Percentiles rank a stretch among this genome's conserved stretches.
Conservation (phyloP, 2,888 invertebrate species). For the Sarcophaga rosellei region DNA sequence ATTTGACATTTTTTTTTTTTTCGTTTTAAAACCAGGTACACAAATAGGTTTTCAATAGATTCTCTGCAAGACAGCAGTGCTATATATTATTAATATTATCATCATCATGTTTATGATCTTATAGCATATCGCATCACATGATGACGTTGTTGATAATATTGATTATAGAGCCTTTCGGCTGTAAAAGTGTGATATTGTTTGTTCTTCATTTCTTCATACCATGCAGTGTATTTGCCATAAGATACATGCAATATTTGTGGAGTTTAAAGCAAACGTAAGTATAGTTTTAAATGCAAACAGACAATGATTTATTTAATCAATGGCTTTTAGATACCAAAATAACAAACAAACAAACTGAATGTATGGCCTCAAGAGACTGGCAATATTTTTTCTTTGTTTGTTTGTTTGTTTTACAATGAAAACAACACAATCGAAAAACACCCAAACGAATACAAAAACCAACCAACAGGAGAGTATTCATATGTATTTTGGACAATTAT, state of each 20-base stretch:
- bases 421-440: neutral
- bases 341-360: neutral
- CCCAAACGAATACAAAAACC: no score
- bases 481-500: slow-evolving; percentile 14
- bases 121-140: slow-evolving; percentile 4
- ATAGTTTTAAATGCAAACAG: slow-evolving; percentile 7
- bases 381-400: neutral
- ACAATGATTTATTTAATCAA: slow-evolving; percentile 52
- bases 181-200: slow-evolving; percentile 57
- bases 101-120: slow-evolving; percentile 2
- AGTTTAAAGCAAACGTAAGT: neutral
- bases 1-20: neutral
- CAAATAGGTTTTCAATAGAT: slow-evolving; percentile 24
- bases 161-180: slow-evolving; percentile 50
- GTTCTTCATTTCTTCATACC: neutral
- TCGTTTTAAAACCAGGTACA: neutral
- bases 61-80: slow-evolving; percentile 29
- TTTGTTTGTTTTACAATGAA: neutral
- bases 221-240: neutral
- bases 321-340: slow-evolving; percentile 29
- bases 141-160: slow-evolving; percentile 26
- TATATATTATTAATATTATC: slow-evolving; percentile 18
- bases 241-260: no score
- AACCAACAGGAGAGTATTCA: slow-evolving; percentile 12
- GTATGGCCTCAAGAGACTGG: slow-evolving; percentile 36